A percentile compares a stretch with the other conserved stretches of the same genome.
phyloP scores from a whole-genome alignment of 1,140 invertebrate genomes.

The Lethocerus indicus region DNA sequence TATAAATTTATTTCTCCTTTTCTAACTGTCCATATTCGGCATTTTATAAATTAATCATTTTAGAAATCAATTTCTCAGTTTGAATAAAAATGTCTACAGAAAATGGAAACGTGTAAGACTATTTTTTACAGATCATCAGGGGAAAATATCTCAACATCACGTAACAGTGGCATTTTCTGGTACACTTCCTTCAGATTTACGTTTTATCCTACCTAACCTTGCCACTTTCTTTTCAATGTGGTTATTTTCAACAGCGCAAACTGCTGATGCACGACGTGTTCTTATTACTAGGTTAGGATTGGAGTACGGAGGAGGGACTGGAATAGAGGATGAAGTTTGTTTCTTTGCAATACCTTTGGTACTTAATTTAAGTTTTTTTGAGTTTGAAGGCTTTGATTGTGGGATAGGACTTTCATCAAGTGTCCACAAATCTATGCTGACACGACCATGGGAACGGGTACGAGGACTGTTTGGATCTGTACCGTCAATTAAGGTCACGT shows the following conservation, averaged over 20 bases:
- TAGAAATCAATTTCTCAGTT: no score
- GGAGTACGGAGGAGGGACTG: conserved; percentile 24
- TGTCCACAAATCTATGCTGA: conserved; percentile 66
- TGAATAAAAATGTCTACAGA: no score
- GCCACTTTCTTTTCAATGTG: conserved; percentile 16
- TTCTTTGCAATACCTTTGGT: conserved; percentile 8
- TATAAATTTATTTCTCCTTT: no score
- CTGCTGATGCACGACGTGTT: conserved; percentile 26
- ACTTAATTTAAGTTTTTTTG: conserved; percentile 6
- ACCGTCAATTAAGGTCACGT: not conserved
- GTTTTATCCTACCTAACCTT: conserved; percentile 16
- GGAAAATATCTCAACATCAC: no score
- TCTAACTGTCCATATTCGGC: no score
- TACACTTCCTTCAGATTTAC: conserved; percentile 16
- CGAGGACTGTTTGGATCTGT: no score
- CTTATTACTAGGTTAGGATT: conserved; percentile 33
- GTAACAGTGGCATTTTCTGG: no score
- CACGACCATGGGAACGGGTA: conserved; percentile 58
- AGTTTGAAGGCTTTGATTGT: conserved; percentile 16
- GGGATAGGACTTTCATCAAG: conserved; percentile 49
- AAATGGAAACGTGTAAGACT: no score
- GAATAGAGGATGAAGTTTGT: conserved; percentile 2
- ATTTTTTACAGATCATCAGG: no score
- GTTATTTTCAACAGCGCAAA: conserved; percentile 10
- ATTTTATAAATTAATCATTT: no score